Evolutionary conservation across 2,113 vertebrate species (phyloP).

Genomic region (Sprattus sprattus): DNA sequence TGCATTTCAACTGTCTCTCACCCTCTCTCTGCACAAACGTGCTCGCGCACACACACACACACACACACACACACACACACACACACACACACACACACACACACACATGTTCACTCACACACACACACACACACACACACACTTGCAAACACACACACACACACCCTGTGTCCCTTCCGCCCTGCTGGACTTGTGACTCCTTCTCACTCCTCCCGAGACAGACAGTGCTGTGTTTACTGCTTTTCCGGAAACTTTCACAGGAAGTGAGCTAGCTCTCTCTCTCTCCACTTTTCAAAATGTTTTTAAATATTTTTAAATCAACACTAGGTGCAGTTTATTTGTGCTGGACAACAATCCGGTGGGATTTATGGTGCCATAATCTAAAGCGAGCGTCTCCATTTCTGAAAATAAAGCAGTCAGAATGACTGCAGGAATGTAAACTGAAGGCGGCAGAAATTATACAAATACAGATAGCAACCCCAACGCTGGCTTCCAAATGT

Average conservation of each 20-base stretch:
- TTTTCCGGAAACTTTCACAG: slow-evolving; percentile 84
- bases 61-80: slow-evolving; percentile 59
- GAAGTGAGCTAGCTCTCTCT: slow-evolving; percentile 64
- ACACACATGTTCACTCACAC: slow-evolving; percentile 47
- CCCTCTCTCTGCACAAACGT: slow-evolving; percentile 51
- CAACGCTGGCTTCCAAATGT: slow-evolving; percentile 46
- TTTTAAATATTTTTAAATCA: slow-evolving; percentile 86
- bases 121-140: slow-evolving; percentile 45
- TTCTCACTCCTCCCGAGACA: slow-evolving; percentile 67
- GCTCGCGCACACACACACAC: slow-evolving; percentile 48
- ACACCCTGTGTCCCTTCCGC: slow-evolving; percentile 54
- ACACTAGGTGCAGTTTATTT: slow-evolving; percentile 90
- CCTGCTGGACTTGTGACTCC: slow-evolving; percentile 49
- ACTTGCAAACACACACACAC: slow-evolving; percentile 49
- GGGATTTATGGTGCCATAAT: slow-evolving; percentile 86
- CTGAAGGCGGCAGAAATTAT: slow-evolving; percentile 65
- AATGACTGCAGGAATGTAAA: slow-evolving; percentile 70
- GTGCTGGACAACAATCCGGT: slow-evolving; percentile 80
- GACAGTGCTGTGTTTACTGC: slow-evolving; percentile 88
- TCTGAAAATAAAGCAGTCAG: slow-evolving; percentile 64
- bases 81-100: slow-evolving; percentile 47
- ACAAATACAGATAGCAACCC: slow-evolving; percentile 66
- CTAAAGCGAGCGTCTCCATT: slow-evolving; percentile 72
- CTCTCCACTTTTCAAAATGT: slow-evolving; percentile 62
- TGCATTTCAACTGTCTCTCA: slow-evolving; percentile 43